Evolutionary conservation across 2,888 invertebrate species (phyloP), one percentile per base, ranked within the genome.

Genomic region (Eupsilia transversa): DNA sequence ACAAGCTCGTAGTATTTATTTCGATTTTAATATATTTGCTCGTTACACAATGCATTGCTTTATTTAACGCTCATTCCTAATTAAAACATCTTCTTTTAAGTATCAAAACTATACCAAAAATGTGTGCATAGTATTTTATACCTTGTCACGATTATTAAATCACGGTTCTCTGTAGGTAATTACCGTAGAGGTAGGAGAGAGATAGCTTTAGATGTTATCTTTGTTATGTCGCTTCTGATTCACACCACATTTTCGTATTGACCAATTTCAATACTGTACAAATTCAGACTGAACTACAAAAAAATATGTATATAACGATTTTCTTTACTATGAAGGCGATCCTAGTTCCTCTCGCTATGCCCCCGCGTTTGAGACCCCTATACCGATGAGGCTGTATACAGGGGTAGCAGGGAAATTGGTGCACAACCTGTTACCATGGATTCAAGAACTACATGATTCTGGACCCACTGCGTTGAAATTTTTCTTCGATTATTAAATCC

Each of bases 251-350:
- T 67, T 67, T 41, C 20, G 64, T 33, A 74, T 57, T 74, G 49
- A 10, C n/a, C 27, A 59, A 52, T 59, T 74, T 59, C 20, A 38
- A 65, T 49, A 54, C n/a, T 52, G 33, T 43, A 75, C 14, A 75
- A 75, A 61, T 60, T 69, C 30, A 75, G 60, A 68, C 43, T 43
- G 59, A 75, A 60, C 12, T 14, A 65, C 17, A n/a, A 35, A 43
- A 61, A 41, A 6, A 30, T 30, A 38, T 43, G n/a, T 20, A 12
- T 49, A 33, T 17, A 59, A 60, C 5, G 6, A 17, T 30, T 43
- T 67, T 59, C 12, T 46, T 52, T 52, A 41, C 23, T 9, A 14
- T n/a, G 6, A 35, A n/a, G 17, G 30, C 17, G 49, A 57, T 35
- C 14, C 27, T 38, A 35, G 20, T 30, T 75, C 43, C 35, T n/a